Base-by-base conservation (phyloP, 2,888 invertebrate species). In the Rhimphoctona megacephalus region DNA sequence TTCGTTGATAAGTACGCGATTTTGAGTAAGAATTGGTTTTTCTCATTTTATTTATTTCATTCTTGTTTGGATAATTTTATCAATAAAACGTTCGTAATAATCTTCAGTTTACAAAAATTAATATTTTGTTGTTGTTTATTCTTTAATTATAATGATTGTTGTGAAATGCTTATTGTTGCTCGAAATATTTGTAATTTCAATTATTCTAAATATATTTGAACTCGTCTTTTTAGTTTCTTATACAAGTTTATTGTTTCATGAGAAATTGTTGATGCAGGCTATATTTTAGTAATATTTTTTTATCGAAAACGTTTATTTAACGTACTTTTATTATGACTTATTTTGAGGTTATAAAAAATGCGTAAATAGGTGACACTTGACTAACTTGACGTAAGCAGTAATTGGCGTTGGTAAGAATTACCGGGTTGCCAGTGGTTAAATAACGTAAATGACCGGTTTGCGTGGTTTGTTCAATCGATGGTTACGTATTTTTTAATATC, bases 281-380 rank as follows among this genome's bases (percentile, higher is more conserved):
- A 6, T 61, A 17, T 30, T 61, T 17, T 17, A 14, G 30, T 49
- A 7, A 30, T 17, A 49, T 49, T 66, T 30, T 46, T 30, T 49
- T 49, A 49, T 30, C 43, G 9, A 19, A 22, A 69, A 46, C 17
- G 39, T 66, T 66, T 0, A 39, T n/a, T 2, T 36, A 70, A 70
- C 30, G 49, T 70, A 30, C 70, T 17, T 61, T 61, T 69, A 22
- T 43, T 43, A 43, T 22, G 7, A 70, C 17, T 69, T 70, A 25
- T 49, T 25, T 46, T 70, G 30, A 70, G 73, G 73, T 74, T 74
- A 74, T 70, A 43, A 25, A 1, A 0, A 54, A 22, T 39, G 39
- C 73, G 25, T 39, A 25, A 74, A 39, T 25, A 8, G 22, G 36
- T 73, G 36, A 39, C 36, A 22, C 57, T 74, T 74, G 57, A 74